Conservation (phyloP, 2,888 invertebrate species). For the Cheilosia soror region DNA sequence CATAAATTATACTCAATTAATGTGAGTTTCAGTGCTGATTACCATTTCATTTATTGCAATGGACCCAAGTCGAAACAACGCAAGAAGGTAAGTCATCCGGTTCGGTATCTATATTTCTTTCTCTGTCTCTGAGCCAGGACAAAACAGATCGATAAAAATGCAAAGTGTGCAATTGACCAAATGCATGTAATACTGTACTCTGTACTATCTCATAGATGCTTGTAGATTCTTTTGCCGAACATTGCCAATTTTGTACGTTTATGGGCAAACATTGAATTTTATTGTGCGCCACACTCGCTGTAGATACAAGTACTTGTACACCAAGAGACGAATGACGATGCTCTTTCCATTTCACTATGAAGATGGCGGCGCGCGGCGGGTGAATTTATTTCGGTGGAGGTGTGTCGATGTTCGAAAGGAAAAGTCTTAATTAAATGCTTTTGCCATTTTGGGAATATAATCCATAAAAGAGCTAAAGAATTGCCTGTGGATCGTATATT, state of each 20-base stretch:
- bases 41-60: constrained; percentile 66
- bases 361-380: neutral
- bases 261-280: constrained; percentile 71
- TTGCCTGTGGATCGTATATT: constrained; percentile 34
- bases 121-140: constrained; percentile 35
- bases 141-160: constrained; percentile 65
- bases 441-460: constrained; percentile 11
- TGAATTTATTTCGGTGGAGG: constrained; percentile 38
- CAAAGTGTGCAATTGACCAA: constrained; percentile 52
- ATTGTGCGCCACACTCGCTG: constrained; percentile 26
- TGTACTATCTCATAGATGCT: constrained; percentile 32
- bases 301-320: neutral
- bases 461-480: constrained; percentile 33
- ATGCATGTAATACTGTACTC: constrained; percentile 5
- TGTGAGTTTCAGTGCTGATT: constrained; percentile 68
- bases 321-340: constrained; percentile 27
- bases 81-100: constrained; percentile 28
- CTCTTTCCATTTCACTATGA: constrained; percentile 4
- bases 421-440: constrained; percentile 71
- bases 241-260: constrained; percentile 66
- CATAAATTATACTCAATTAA: constrained; percentile 71
- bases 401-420: constrained; percentile 33
- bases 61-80: neutral
- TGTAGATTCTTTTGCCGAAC: constrained; percentile 33
- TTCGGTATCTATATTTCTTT: neutral